A percentile compares a stretch with the other conserved stretches of the same genome.
Evolutionary conservation across 1,140 invertebrate genomes (phyloP).

Genomic region (Anoplophora glabripennis): DNA sequence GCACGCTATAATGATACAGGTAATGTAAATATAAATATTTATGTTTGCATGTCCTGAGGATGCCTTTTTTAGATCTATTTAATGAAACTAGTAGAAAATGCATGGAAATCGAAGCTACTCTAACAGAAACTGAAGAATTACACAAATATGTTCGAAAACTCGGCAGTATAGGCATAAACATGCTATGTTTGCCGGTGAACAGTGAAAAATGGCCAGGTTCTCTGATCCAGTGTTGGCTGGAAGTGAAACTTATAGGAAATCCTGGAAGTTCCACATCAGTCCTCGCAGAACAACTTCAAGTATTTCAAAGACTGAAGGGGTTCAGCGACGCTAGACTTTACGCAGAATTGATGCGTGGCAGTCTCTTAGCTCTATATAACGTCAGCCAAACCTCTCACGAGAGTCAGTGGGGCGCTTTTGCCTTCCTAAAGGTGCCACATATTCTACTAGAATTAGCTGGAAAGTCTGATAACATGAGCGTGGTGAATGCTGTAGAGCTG

Average conservation of each 20-base stretch:
- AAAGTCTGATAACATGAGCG: conserved; percentile 43
- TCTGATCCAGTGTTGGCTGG: conserved; percentile 66
- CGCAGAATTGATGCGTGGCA: conserved; percentile 84
- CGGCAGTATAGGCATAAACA: conserved; percentile 60
- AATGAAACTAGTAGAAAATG: conserved; percentile 69
- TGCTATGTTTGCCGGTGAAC: conserved; percentile 55
- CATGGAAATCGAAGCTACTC: conserved; percentile 63
- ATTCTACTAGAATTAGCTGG: conserved; percentile 70
- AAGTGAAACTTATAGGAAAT: conserved; percentile 71
- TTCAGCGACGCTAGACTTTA: conserved; percentile 64
- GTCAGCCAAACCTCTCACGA: conserved; percentile 70
- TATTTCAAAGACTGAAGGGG: conserved; percentile 79
- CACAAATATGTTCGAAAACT: conserved; percentile 53
- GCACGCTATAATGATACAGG: conserved; percentile 56
- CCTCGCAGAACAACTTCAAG: conserved; percentile 75
- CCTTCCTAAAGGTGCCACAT: conserved; percentile 85
- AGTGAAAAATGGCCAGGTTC: conserved; percentile 67
- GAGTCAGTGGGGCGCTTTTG: conserved; percentile 90
- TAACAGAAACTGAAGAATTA: conserved; percentile 53
- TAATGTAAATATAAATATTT: conserved; percentile 13
- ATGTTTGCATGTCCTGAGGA: conserved; percentile 1
- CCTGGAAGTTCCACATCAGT: conserved; percentile 73
- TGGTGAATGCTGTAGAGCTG: conserved; percentile 79
- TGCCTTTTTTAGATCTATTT: conserved; percentile 49
- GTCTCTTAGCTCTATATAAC: conserved; percentile 83